Conservation (phyloP, 2,113 vertebrate species). For the Istiophorus platypterus region DNA sequence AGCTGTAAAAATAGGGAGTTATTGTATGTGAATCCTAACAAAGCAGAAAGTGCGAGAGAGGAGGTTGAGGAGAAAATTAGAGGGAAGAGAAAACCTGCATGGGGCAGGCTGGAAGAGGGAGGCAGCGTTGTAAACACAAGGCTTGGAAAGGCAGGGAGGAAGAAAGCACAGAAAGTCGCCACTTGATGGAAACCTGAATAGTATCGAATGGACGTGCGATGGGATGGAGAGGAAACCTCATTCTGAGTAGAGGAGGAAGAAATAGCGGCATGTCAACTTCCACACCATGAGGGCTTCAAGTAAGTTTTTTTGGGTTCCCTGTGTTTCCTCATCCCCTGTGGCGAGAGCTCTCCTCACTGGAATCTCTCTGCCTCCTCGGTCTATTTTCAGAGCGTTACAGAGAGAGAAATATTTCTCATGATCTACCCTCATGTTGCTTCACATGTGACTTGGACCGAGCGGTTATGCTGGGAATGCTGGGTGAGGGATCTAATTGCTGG, state of each 20-base stretch:
- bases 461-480: slow-evolving; percentile 72
- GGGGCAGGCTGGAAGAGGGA: slow-evolving; percentile 64
- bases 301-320: slow-evolving; percentile 60
- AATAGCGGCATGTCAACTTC: slow-evolving; percentile 51
- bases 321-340: background rate
- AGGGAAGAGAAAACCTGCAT: slow-evolving; percentile 72
- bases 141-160: slow-evolving; percentile 31
- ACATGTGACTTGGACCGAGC: slow-evolving; percentile 58
- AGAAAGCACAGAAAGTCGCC: slow-evolving; percentile 15
- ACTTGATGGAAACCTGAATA: slow-evolving; percentile 41
- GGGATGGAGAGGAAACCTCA: slow-evolving; percentile 52
- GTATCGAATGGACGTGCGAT: slow-evolving; percentile 32
- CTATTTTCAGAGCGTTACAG: slow-evolving; percentile 58
- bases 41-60: slow-evolving; percentile 58
- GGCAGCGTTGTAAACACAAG: slow-evolving; percentile 64
- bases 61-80: slow-evolving; percentile 68
- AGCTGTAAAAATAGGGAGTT: slow-evolving; percentile 54
- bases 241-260: slow-evolving; percentile 34
- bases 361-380: background rate
- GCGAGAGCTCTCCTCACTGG: background rate
- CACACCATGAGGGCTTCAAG: slow-evolving; percentile 75
- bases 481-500: slow-evolving; percentile 71
- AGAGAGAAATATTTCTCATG: background rate
- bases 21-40: slow-evolving; percentile 51
- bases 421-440: slow-evolving; percentile 28